phyloP scores from a whole-genome alignment of 2,113 vertebrate species.

The Trachemys scripta region DNA sequence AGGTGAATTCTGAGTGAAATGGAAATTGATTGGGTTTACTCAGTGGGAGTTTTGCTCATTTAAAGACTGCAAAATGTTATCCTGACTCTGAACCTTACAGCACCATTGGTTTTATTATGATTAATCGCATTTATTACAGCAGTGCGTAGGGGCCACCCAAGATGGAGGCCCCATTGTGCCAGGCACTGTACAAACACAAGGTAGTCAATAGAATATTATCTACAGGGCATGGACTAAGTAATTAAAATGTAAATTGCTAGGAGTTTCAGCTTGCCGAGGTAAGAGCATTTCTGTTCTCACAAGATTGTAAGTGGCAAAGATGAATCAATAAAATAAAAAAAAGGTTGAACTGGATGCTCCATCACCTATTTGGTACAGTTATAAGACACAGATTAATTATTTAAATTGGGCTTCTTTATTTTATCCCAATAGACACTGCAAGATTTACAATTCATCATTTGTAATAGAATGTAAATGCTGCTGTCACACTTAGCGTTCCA shows the following conservation, averaged over 20 bases:
- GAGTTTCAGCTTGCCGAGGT: background rate
- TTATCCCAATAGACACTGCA: background rate
- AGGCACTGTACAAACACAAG: background rate
- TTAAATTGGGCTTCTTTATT: background rate
- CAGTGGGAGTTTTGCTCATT: background rate
- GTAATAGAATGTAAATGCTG: background rate
- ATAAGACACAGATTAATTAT: background rate
- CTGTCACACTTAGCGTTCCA: background rate
- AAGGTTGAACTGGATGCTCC: background rate
- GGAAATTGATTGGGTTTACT: background rate
- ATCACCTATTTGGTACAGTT: background rate
- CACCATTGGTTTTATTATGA: background rate
- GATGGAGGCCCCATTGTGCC: background rate
- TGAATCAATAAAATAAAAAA: background rate
- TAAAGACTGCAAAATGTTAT: background rate
- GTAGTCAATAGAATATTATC: background rate
- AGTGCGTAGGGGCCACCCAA: background rate
- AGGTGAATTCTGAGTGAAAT: background rate
- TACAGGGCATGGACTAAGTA: background rate
- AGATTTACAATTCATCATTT: background rate
- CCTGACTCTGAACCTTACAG: background rate
- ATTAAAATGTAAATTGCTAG: background rate
- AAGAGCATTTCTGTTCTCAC: background rate
- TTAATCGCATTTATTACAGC: background rate
- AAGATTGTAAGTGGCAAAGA: background rate